A percentile compares a stretch with the other conserved stretches of the same genome.
phyloP scores from a whole-genome alignment of 23 tunicate species.

The Oikopleura vanhoeffeni region DNA sequence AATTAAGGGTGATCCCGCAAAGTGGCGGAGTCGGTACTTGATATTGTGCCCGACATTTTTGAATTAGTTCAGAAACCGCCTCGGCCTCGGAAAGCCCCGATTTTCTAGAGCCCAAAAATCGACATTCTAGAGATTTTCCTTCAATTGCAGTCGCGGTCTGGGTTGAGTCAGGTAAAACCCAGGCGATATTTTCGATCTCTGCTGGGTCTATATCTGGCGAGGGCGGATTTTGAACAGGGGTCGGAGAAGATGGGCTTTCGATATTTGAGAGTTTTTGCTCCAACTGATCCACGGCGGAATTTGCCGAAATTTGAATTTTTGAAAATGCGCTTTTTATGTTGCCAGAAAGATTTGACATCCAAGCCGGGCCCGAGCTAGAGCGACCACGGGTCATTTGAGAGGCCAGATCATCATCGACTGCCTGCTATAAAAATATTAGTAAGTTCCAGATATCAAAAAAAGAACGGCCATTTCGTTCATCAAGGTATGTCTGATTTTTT shows the following conservation, averaged over 20 bases:
- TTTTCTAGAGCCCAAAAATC: neutral
- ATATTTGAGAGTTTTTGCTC: neutral
- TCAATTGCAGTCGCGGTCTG: neutral
- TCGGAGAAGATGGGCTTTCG: neutral
- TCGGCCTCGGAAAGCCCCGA: neutral
- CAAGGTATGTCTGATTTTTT: too few relatives aligned
- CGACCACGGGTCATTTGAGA: neutral
- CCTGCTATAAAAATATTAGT: too few relatives aligned
- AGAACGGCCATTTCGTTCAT: too few relatives aligned
- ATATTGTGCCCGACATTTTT: neutral
- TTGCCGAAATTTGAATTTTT: neutral
- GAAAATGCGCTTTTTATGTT: neutral
- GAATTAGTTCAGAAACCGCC: neutral
- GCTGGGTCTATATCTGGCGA: neutral
- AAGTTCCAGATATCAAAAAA: too few relatives aligned
- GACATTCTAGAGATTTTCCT: neutral
- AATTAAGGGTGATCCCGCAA: neutral
- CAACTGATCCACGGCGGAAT: neutral
- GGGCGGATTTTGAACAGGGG: neutral
- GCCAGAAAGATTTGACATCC: neutral
- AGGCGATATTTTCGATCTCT: neutral
- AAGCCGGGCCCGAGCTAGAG: neutral
- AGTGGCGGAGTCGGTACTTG: conserved; percentile 3
- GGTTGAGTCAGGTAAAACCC: neutral
- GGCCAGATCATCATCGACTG: neutral